Percentiles rank a stretch among this genome's conserved stretches.
Evolutionary conservation across 92 coral and sea anemone genomes (phyloP).

Genomic region (Epizoanthus scotinus): DNA sequence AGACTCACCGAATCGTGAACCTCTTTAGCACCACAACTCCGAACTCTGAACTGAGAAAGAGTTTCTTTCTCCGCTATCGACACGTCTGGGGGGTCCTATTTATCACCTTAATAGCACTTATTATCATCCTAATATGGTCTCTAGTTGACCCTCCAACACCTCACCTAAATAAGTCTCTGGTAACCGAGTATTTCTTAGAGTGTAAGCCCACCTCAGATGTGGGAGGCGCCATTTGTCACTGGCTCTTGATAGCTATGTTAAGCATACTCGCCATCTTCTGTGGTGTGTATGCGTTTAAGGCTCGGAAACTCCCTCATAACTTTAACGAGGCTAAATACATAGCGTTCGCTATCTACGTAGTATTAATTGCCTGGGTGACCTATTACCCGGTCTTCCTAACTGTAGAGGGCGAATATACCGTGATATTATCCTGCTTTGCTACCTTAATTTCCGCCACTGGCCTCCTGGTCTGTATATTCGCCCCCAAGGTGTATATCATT

Average conservation of each 20-base stretch:
- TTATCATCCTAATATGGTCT: constrained; percentile 64
- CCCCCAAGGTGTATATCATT: constrained; percentile 77
- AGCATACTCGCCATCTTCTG: constrained; percentile 59
- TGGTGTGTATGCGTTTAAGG: constrained; percentile 74
- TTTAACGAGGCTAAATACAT: constrained; percentile 89
- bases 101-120: constrained; percentile 40
- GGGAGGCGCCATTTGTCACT: constrained; percentile 65
- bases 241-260: constrained; percentile 59
- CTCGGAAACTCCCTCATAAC: constrained; percentile 80
- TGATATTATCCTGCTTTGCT: constrained; percentile 63
- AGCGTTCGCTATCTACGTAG: constrained; percentile 71
- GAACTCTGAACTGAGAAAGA: constrained; percentile 55
- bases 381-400: constrained; percentile 75
- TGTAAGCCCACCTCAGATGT: constrained; percentile 48
- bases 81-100: constrained; percentile 57
- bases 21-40: constrained; percentile 67
- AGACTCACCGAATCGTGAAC: constrained; percentile 71
- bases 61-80: constrained; percentile 49
- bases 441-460: constrained; percentile 79
- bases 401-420: constrained; percentile 68
- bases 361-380: constrained; percentile 72
- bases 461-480: constrained; percentile 72
- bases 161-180: constrained; percentile 54
- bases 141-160: constrained; percentile 63
- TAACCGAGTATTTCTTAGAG: constrained; percentile 45